Evolutionary conservation across 1,140 invertebrate genomes (phyloP), one percentile per base, ranked within the genome.

Genomic region (Neodiprion fabricii): DNA sequence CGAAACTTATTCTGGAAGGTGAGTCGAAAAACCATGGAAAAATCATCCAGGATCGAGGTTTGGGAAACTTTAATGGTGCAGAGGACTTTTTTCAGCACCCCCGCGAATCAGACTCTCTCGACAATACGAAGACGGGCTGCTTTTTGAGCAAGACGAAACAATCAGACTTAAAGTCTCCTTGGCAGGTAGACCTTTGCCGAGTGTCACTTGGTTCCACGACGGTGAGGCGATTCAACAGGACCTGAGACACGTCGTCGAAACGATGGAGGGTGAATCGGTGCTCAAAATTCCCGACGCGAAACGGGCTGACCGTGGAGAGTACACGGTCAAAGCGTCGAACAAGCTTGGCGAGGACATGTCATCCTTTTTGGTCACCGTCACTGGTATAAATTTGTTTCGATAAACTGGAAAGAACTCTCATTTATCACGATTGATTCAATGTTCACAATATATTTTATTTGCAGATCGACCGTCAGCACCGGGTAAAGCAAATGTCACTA

Each of bases 81-180:
- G n/a, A 28, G n/a, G n/a, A 5, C 11, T 9, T 61, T 9, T 61
- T 82, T 7, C 79, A 92, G 95, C 95, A 9, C 93, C 94, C 3
- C 95, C 96, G 4, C 91, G 91, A 79, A 92, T 96, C 71, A 91
- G 94, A 66, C 88, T 96, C 74, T 94, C 95, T 0, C 90, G 94
- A 48, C 92, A 95, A 71, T 96, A 96, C 80, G 95, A 96, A 84
- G 96, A 98, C 71, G 95, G 96, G 9, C 88, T 96, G 7, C 91
- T 97, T 48, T 97, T 96, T 80, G 96, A 97, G 85, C 94, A 96
- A 72, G 95, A 94, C 72, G 96, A 97, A 89, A 94, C 93, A 3
- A 91, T 98, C 48, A 92, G 94, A 71, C 84, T 99, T 2, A 97
- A 97, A 86, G 95, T 97, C 67, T 95, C 96, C 1, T 92, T 98